Conservation (phyloP, 2,113 vertebrate genomes). For the Rhadina sibilatrix region DNA sequence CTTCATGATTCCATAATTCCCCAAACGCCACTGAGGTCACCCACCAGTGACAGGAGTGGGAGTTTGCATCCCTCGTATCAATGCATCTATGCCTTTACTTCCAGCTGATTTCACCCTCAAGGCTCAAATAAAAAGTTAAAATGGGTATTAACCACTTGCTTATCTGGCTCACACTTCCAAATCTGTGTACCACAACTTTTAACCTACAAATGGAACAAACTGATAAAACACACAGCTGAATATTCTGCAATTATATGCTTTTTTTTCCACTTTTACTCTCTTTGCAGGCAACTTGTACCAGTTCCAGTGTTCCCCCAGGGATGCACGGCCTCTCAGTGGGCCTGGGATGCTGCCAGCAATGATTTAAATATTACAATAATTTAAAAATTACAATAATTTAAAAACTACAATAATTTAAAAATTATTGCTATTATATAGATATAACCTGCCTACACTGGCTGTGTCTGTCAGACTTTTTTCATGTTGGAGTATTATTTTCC, state of each 20-base stretch:
- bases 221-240: background rate
- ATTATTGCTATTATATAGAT: background rate
- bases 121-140: background rate
- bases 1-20: background rate
- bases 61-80: background rate
- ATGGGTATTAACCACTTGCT: background rate
- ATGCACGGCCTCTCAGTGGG: background rate
- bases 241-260: background rate
- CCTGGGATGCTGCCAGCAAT: background rate
- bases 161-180: background rate
- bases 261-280: background rate
- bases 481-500: background rate
- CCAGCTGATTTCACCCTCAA: background rate
- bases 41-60: background rate
- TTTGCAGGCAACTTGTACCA: background rate
- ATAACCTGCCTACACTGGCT: background rate
- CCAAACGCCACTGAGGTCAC: background rate
- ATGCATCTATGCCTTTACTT: background rate
- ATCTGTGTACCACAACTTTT: background rate
- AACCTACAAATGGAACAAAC: background rate
- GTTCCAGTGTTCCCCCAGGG: background rate
- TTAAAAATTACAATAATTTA: background rate
- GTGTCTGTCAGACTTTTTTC: background rate
- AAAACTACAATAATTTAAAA: background rate
- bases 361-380: background rate